These are phyloP conservation scores for Neosalanx taihuensis DNA, from an alignment of 2,797 vertebrate genomes.

Conservation along the genomic window DNA sequence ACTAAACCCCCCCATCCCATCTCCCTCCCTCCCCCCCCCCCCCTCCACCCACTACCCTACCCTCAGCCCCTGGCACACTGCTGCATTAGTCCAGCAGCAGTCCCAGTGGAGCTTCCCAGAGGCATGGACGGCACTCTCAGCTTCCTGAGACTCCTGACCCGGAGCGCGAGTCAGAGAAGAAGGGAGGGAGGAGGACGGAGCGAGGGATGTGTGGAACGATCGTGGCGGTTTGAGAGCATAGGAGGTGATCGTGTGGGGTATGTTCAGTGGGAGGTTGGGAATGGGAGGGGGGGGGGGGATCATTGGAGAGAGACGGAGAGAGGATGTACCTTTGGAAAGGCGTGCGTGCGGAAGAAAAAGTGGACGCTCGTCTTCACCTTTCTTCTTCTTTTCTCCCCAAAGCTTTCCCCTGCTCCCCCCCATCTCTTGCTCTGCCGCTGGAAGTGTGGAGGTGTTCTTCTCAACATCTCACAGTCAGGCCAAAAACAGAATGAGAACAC, in stretches of 20 bases:
- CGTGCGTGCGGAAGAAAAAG: too few relatives aligned
- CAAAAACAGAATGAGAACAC: constrained; percentile 41
- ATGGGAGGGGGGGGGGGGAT: constrained; percentile 33
- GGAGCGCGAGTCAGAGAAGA: constrained; percentile 17
- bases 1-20: constrained; percentile 20
- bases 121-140: constrained; percentile 55
- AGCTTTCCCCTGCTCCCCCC: neutral
- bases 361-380: too few relatives aligned
- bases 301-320: constrained; percentile 11
- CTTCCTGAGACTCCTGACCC: constrained; percentile 63
- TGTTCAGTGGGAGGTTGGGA: constrained; percentile 2
- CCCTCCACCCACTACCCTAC: neutral
- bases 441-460: constrained; percentile 65
- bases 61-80: constrained; percentile 41
- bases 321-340: too few relatives aligned
- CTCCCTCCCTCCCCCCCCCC: neutral
- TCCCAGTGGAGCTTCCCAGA: constrained; percentile 43
- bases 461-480: constrained; percentile 62
- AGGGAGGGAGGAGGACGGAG: constrained; percentile 16
- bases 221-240: too few relatives aligned
- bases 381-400: too few relatives aligned
- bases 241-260: too few relatives aligned
- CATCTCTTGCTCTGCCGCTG: constrained; percentile 48
- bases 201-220: constrained; percentile 32
- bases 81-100: constrained; percentile 45